Evolutionary conservation across 2,888 invertebrate genomes (phyloP).

Genomic region (Sinohyriopsis cumingii): DNA sequence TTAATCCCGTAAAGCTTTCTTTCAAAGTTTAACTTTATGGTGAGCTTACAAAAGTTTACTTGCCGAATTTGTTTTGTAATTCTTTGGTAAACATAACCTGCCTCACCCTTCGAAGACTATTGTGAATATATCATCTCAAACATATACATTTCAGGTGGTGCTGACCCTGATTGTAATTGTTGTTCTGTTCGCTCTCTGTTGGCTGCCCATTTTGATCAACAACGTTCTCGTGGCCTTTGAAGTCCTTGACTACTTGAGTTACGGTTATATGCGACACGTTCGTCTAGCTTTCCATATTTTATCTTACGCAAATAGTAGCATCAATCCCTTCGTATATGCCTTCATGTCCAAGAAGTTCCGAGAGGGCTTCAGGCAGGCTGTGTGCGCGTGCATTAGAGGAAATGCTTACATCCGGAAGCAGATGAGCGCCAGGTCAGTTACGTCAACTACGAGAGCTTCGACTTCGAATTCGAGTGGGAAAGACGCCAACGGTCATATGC

Average conservation of each 20-base stretch:
- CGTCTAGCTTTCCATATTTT: conserved; percentile 79
- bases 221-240: conserved; percentile 80
- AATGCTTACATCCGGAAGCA: conserved; percentile 26
- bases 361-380: conserved; percentile 68
- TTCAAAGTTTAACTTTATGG: too few relatives aligned
- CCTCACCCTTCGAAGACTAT: too few relatives aligned
- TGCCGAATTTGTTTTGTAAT: too few relatives aligned
- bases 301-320: conserved; percentile 83
- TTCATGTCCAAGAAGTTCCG: conserved; percentile 84
- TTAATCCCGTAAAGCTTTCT: too few relatives aligned
- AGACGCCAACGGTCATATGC: conserved; percentile 7
- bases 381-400: conserved; percentile 44
- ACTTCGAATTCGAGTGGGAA: conserved; percentile 24
- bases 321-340: conserved; percentile 83
- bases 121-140: too few relatives aligned
- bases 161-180: conserved; percentile 84
- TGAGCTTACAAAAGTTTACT: too few relatives aligned
- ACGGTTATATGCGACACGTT: conserved; percentile 77
- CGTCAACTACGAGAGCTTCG: conserved; percentile 33
- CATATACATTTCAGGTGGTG: conserved; percentile 76
- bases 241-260: conserved; percentile 74
- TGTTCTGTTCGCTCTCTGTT: conserved; percentile 80
- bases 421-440: conserved; percentile 30
- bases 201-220: conserved; percentile 81
- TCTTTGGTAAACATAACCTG: too few relatives aligned